Evolutionary conservation across 2,113 vertebrate genomes (phyloP).

Genomic region (Garra rufa): DNA sequence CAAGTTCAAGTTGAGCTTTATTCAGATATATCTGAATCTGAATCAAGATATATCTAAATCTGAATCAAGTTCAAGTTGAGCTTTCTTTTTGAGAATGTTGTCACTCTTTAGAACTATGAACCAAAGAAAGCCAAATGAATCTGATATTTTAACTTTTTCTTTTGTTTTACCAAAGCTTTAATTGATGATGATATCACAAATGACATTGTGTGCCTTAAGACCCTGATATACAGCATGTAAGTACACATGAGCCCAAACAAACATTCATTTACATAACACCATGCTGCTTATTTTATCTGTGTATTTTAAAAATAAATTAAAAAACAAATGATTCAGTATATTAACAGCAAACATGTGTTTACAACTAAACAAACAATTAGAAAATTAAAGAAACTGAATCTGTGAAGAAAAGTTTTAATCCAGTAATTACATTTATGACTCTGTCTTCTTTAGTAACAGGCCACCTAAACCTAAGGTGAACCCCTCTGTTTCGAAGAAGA

Average conservation of each 20-base stretch:
- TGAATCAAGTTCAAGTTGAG: no score
- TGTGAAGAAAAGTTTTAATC: background rate
- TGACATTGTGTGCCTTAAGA: slow-evolving; percentile 41
- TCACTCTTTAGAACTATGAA: background rate
- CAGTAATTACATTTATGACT: background rate
- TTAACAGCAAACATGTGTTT: background rate
- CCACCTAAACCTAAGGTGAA: background rate
- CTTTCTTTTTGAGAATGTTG: no score
- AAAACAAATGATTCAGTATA: background rate
- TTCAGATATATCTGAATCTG: no score
- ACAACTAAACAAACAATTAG: background rate
- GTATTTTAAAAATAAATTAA: background rate
- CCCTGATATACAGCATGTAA: background rate
- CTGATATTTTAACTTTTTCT: background rate
- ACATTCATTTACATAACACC: background rate
- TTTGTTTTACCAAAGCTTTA: background rate
- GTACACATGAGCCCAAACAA: background rate
- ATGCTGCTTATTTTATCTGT: background rate
- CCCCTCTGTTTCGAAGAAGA: background rate
- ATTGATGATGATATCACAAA: slow-evolving; percentile 32
- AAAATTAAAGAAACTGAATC: background rate
- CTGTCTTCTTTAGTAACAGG: background rate
- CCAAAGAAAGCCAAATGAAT: background rate
- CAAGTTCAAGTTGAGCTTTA: no score
- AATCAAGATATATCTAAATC: no score